Conservation (phyloP, 1,140 invertebrate species). For the Homarus americanus region DNA sequence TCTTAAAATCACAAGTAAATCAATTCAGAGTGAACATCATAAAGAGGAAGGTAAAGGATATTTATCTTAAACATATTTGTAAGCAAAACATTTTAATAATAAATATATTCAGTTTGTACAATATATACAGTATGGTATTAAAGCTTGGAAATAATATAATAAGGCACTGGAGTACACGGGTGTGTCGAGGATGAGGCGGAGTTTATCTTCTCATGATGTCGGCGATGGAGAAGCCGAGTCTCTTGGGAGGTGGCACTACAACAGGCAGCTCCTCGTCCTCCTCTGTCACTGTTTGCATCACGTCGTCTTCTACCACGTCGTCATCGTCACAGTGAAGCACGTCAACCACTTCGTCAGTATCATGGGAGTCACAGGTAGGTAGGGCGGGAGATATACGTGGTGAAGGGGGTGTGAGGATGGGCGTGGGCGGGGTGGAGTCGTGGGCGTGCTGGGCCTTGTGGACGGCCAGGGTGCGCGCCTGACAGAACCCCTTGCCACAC, state of each 20-base stretch:
- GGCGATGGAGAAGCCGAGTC: constrained; percentile 64
- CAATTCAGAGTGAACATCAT: too few relatives aligned
- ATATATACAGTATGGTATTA: constrained; percentile 36
- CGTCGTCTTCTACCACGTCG: constrained; percentile 54
- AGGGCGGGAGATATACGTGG: neutral
- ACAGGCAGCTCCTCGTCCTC: constrained; percentile 55
- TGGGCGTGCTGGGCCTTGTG: constrained; percentile 80
- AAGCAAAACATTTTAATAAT: constrained; percentile 42
- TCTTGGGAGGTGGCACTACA: constrained; percentile 42
- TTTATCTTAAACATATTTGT: neutral
- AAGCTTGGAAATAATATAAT: neutral
- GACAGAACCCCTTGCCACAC: constrained; percentile 98
- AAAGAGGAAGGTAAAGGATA: constrained; percentile 7
- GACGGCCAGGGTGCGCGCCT: constrained; percentile 94
- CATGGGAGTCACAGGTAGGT: neutral
- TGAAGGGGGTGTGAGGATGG: constrained; percentile 13
- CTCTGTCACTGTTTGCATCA: constrained; percentile 57
- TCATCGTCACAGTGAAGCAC: constrained; percentile 65
- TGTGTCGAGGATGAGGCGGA: neutral
- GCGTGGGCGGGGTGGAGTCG: constrained; percentile 80
- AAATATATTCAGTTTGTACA: constrained; percentile 46
- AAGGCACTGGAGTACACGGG: constrained; percentile 6
- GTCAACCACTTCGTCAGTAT: constrained; percentile 52
- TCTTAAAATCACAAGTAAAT: too few relatives aligned
- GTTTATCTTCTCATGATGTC: constrained; percentile 69